Evolutionary conservation across 64 coral and sea anemone genomes (phyloP).

Genomic region (Dendrophyllia cribrosa): DNA sequence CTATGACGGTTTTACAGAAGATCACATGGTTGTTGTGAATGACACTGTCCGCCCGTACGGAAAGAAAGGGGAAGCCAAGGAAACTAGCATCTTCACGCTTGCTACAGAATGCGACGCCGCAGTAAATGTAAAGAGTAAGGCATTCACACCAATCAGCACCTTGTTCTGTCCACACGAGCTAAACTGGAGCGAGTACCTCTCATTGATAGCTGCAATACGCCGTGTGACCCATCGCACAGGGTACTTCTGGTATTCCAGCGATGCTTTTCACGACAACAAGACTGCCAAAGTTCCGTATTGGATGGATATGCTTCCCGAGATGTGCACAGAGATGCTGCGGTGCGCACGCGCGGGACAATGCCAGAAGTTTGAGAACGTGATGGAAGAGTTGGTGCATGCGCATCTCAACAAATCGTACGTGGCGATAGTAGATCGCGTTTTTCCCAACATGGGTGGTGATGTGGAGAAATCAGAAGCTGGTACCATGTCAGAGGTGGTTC

Average conservation of each 20-base stretch:
- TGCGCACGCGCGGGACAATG: conserved; percentile 22
- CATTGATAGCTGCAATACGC: conserved; percentile 44
- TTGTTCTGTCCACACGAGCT: conserved; percentile 42
- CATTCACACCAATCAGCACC: conserved; percentile 55
- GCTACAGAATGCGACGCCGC: conserved; percentile 57
- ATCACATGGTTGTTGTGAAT: conserved; percentile 49
- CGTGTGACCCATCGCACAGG: conserved; percentile 6
- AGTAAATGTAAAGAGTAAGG: conserved; percentile 30
- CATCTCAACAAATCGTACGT: conserved; percentile 24
- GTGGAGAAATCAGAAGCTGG: conserved; percentile 6
- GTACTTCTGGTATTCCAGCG: conserved; percentile 37
- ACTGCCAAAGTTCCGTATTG: neutral
- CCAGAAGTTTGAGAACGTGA: conserved; percentile 38
- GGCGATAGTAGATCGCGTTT: neutral
- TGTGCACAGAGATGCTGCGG: conserved; percentile 24
- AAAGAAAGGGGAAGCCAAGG: neutral
- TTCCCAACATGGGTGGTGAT: conserved; percentile 36
- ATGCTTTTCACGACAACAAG: conserved; percentile 10
- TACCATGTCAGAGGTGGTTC: neutral
- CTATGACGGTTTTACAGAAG: conserved; percentile 37
- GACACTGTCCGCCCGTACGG: conserved; percentile 40
- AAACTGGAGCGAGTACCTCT: conserved; percentile 38
- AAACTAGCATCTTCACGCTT: conserved; percentile 13
- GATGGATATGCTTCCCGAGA: conserved; percentile 16
- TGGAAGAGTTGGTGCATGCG: conserved; percentile 18